Percentiles rank a stretch among this genome's conserved stretches.
phyloP scores from a whole-genome alignment of 2,888 invertebrate species.

The Bembecia ichneumoniformis region DNA sequence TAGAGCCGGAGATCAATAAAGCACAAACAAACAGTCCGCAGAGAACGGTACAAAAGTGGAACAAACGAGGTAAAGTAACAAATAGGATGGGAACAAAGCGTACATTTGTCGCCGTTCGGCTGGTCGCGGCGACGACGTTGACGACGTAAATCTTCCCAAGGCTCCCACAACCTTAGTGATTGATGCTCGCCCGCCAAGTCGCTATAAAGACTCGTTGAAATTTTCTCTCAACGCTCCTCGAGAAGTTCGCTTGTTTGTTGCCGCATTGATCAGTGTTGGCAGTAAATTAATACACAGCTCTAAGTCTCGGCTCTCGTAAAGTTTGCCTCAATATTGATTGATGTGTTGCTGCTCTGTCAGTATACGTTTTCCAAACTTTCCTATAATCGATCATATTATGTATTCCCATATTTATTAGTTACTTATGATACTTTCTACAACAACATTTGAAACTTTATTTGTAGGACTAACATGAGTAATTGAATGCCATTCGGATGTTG shows the following conservation, averaged over 20 bases:
- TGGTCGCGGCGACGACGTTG: constrained; percentile 16
- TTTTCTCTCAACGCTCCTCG: constrained; percentile 22
- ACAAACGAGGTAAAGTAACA: constrained; percentile 11
- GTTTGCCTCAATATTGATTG: constrained; percentile 34
- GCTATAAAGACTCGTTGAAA: constrained; percentile 21
- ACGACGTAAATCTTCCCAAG: constrained; percentile 29
- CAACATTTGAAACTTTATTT: no score
- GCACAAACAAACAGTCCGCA: constrained; percentile 34
- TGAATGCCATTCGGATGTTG: no score
- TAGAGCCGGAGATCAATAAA: constrained; percentile 34
- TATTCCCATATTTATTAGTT: background rate
- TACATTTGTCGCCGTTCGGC: constrained; percentile 34
- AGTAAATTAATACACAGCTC: constrained; percentile 33
- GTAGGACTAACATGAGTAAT: no score
- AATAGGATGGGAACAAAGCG: constrained; percentile 10
- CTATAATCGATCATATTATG: background rate
- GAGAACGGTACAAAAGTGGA: constrained; percentile 10
- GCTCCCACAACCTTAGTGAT: constrained; percentile 29
- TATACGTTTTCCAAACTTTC: background rate
- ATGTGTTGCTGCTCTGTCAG: constrained; percentile 14
- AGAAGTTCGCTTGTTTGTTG: constrained; percentile 22
- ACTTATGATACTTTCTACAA: background rate
- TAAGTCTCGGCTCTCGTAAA: constrained; percentile 22
- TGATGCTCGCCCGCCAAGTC: constrained; percentile 39
- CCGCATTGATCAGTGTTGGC: constrained; percentile 35